Percentiles rank a stretch among this genome's conserved stretches.
Conservation (phyloP, 2,888 invertebrate genomes). For the Pammene fasciana region DNA sequence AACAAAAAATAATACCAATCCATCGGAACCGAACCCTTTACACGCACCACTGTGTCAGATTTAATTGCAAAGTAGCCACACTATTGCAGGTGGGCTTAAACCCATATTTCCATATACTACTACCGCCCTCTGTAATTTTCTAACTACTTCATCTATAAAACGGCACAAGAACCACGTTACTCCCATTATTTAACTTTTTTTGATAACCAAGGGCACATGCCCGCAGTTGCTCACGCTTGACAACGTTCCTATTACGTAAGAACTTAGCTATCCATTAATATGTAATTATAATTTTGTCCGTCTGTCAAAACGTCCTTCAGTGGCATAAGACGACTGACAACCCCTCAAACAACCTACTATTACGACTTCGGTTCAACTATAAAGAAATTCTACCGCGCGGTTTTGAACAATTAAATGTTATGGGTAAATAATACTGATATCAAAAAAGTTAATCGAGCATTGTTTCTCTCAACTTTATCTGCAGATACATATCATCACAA, state of each 20-base stretch:
- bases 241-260: conserved; percentile 35
- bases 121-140: conserved; percentile 7
- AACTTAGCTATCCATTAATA: conserved; percentile 38
- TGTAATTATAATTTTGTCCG: conserved; percentile 43
- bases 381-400: conserved; percentile 38
- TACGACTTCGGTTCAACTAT: conserved; percentile 35
- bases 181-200: background rate
- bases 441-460: conserved; percentile 18
- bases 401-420: conserved; percentile 37
- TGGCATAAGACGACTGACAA: conserved; percentile 40
- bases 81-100: background rate
- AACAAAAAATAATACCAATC: background rate
- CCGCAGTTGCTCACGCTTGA: conserved; percentile 26
- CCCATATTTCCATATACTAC: conserved; percentile 7
- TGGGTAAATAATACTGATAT: conserved; percentile 11
- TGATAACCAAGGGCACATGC: background rate
- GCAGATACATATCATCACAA: background rate
- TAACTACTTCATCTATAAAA: conserved; percentile 1
- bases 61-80: background rate
- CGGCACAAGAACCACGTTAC: background rate
- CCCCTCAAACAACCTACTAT: conserved; percentile 40
- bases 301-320: conserved; percentile 43
- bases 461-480: conserved; percentile 4
- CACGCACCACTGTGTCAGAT: background rate
- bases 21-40: background rate